A percentile compares a stretch with the other conserved stretches of the same genome.
Evolutionary conservation across 2,888 invertebrate species (phyloP).

Genomic region (Lepidocyrtoides sp.): DNA sequence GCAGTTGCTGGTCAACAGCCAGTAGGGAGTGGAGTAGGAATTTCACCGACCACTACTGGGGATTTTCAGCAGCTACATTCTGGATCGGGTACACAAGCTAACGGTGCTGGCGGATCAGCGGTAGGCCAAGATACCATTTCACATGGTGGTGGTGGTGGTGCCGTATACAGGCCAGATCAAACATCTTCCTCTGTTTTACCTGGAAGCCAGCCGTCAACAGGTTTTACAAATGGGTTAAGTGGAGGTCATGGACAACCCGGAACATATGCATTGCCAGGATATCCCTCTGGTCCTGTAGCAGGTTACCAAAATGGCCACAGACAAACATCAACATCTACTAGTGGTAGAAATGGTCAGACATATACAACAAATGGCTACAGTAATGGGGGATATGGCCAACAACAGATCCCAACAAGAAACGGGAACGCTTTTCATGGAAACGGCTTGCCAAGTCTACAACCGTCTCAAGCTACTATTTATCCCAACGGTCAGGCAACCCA

Average conservation of each 20-base stretch:
- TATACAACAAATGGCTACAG: slow-evolving; percentile 29
- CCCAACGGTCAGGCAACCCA: slow-evolving; percentile 7
- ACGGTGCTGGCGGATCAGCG: neutral
- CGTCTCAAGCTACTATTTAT: no score
- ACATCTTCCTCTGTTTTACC: neutral
- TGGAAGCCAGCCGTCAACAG: neutral
- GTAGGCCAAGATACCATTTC: neutral
- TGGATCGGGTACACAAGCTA: neutral
- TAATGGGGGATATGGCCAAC: neutral
- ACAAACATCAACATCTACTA: neutral
- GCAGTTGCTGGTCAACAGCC: neutral
- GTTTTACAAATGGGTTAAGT: slow-evolving; percentile 29
- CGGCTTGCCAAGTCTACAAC: no score
- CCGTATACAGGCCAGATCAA: neutral
- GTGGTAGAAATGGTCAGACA: slow-evolving; percentile 42
- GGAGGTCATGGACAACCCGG: slow-evolving; percentile 26
- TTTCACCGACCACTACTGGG: neutral
- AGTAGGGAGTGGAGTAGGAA: neutral
- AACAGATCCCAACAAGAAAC: neutral
- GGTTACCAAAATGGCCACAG: slow-evolving; percentile 37
- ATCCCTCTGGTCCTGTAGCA: neutral
- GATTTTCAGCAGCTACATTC: neutral
- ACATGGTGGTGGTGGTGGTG: neutral
- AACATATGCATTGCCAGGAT: neutral
- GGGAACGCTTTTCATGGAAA: slow-evolving; percentile 14